phyloP scores from a whole-genome alignment of 2,888 invertebrate species.

The Uloborus plumipes region DNA sequence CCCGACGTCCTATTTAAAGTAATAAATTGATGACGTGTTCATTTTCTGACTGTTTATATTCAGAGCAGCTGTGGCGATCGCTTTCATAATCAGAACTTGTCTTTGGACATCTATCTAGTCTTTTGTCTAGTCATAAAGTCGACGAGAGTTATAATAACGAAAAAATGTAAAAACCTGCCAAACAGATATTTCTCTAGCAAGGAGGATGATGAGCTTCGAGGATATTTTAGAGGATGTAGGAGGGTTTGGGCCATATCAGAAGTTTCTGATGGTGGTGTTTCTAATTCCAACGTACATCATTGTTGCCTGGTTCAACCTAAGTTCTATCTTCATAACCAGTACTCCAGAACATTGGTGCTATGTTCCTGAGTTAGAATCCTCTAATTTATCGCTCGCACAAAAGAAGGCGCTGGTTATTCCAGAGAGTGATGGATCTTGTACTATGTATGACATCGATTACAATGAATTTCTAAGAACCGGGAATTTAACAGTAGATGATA shows the following conservation, averaged over 20 bases:
- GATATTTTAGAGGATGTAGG: conserved; percentile 81
- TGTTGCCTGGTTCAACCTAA: conserved; percentile 78
- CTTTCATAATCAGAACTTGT: too few relatives aligned
- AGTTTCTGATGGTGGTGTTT: conserved; percentile 82
- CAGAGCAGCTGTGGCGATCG: too few relatives aligned
- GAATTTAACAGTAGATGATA: conserved; percentile 69
- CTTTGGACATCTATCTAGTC: too few relatives aligned
- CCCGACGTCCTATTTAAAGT: too few relatives aligned
- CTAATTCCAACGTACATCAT: conserved; percentile 90
- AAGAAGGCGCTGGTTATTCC: conserved; percentile 25
- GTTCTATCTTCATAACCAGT: conserved; percentile 44
- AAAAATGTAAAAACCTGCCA: too few relatives aligned
- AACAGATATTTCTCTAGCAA: too few relatives aligned
- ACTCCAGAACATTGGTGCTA: conserved; percentile 80
- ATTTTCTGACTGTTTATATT: too few relatives aligned
- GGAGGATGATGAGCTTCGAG: conserved; percentile 65
- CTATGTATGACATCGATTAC: conserved; percentile 85
- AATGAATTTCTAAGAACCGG: not conserved
- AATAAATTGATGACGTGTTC: too few relatives aligned
- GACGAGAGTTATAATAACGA: too few relatives aligned
- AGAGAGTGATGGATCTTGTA: conserved; percentile 70
- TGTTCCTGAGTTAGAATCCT: conserved; percentile 75
- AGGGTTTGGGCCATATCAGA: conserved; percentile 91
- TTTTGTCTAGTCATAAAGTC: too few relatives aligned
- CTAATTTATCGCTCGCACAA: conserved; percentile 14